Conservation (phyloP, 2,797 vertebrate genomes). For the Fringilla coelebs region DNA sequence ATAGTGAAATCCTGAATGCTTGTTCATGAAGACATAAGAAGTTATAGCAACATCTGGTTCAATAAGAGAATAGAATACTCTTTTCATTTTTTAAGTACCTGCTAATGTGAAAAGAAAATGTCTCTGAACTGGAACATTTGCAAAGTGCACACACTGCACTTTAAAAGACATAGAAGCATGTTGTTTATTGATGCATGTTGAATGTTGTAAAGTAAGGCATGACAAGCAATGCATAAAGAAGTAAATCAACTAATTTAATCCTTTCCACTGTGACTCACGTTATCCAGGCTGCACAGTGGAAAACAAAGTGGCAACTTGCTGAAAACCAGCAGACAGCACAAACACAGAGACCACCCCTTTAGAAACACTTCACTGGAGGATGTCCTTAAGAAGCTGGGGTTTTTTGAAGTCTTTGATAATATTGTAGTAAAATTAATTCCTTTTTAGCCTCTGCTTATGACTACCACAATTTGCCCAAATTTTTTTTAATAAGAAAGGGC, state of each 20-base stretch:
- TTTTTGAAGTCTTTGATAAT: neutral
- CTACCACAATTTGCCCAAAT: neutral
- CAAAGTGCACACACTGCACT: neutral
- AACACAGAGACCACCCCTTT: neutral
- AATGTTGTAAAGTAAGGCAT: neutral
- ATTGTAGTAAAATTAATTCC: neutral
- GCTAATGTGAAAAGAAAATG: neutral
- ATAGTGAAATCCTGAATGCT: conserved; percentile 9
- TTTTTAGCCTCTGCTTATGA: neutral
- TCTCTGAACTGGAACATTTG: neutral
- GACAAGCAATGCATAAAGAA: neutral
- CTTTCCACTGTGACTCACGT: neutral
- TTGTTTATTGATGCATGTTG: neutral
- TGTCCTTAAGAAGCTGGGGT: neutral
- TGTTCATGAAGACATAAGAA: conserved; percentile 15
- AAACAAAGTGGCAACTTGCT: neutral
- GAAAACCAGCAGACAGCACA: neutral
- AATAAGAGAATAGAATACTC: neutral
- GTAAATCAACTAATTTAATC: neutral
- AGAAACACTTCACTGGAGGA: neutral
- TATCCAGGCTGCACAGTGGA: neutral
- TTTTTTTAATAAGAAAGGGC: neutral
- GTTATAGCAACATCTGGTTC: conserved; percentile 32
- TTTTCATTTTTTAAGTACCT: neutral
- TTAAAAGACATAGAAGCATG: neutral